Percentiles rank a stretch among this genome's conserved stretches.
Conservation (phyloP, 2,888 invertebrate species). For the Heliconius cydno region DNA sequence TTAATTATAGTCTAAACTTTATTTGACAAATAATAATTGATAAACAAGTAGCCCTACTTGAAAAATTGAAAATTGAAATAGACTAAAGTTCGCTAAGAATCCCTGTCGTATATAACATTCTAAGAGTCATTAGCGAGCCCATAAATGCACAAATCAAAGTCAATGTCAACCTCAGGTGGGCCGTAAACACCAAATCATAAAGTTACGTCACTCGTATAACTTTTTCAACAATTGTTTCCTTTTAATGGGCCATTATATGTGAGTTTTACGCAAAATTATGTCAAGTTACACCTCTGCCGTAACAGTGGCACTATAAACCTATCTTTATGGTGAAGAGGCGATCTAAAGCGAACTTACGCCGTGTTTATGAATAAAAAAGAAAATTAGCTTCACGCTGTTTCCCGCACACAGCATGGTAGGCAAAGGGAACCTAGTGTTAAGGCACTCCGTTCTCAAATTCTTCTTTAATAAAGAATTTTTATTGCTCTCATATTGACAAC, state of each 20-base stretch:
- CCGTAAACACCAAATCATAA: slow-evolving; percentile 82
- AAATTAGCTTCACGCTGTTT: no score
- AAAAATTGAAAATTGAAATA: background rate
- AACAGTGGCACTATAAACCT: slow-evolving; percentile 79
- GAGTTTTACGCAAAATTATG: slow-evolving; percentile 83
- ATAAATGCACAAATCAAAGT: slow-evolving; percentile 82
- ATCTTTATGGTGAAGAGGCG: slow-evolving; percentile 79
- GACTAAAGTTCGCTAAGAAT: slow-evolving; percentile 7
- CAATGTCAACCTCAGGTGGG: slow-evolving; percentile 82
- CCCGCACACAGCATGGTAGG: no score
- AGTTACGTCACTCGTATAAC: slow-evolving; percentile 82
- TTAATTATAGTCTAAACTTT: no score
- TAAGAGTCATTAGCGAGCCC: slow-evolving; percentile 57
- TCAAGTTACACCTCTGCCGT: slow-evolving; percentile 81
- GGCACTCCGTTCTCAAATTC: no score
- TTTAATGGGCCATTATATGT: slow-evolving; percentile 83
- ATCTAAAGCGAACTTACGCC: slow-evolving; percentile 77
- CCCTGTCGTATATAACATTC: slow-evolving; percentile 22
- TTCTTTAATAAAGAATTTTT: slow-evolving; percentile 69
- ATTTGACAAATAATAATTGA: no score
- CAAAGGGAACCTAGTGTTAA: no score
- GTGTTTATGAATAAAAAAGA: slow-evolving; percentile 68
- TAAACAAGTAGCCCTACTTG: no score
- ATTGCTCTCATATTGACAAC: slow-evolving; percentile 80
- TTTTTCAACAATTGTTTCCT: slow-evolving; percentile 84